Evolutionary conservation across 2,888 invertebrate genomes (phyloP), one percentile per base, ranked within the genome.

Genomic region (Andrena bucephala): DNA sequence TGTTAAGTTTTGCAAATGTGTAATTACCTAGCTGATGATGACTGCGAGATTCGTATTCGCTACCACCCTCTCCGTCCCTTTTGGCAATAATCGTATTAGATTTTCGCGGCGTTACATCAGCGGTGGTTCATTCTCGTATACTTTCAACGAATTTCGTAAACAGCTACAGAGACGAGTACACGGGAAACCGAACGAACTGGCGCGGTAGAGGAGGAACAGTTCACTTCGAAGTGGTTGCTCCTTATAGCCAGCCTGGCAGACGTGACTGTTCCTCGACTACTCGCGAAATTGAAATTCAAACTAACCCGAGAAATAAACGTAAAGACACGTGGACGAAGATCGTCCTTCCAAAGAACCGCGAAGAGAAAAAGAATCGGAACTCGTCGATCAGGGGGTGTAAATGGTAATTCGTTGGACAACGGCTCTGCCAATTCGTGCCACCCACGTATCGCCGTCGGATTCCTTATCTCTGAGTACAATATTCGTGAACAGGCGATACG

Each of bases 11-110:
- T 86, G 86, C 82, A 87, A 86, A 87, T 83, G 87, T 87, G 86
- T 87, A 87, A 87, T 68, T 87, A 87, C 75, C 85, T 85, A 87
- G 87, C 87, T 83, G 87, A 87, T 75, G 86, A 87, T 81, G 87
- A 87, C 81, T 80, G 87, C 87, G 83, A 85, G 81, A 87, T 88
- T 87, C 78, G 76, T 80, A 81, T 54, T 70, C 57, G 79, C 78
- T 57, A 65, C 68, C 78, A 29, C 29, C 72, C 77, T 79, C 80
- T 84, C 85, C 79, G 63, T 71, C 85, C 85, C 83, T 54, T 77
- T 87, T 83, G 85, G 82, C 85, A 72, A 79, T 65, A 59, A 68
- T 62, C 60, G 48, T 29, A 20, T 42, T 8, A 36, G 10, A 16
- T 20, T 24, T 70, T 48, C 42, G 29, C 13, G 29, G 57, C n/a